Base-by-base conservation (phyloP, 2,113 vertebrate genomes). In the Ctenomys sociabilis region DNA sequence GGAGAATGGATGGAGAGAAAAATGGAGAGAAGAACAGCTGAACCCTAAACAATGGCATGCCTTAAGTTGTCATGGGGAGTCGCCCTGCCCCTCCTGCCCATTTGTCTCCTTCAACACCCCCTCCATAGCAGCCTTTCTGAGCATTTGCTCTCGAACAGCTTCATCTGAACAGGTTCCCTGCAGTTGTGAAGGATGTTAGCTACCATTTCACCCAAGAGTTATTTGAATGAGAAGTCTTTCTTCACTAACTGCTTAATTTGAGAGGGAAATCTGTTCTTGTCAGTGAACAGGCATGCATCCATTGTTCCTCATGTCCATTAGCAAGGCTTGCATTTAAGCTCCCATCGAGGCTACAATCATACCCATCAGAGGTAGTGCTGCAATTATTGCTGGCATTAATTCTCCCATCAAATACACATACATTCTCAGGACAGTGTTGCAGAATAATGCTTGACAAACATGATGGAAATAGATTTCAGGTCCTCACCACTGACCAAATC, bases 141-240 rank as follows among this genome's bases (percentile, higher is more conserved):
- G 12, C 28, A 59, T 87, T 84, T 22, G 35, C 3, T 82, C 3
- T 81, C 8, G 49, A 0, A 30, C 35, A 72, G 11, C 5, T 40
- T 77, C 40, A 17, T 57, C 35, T 2, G 35, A 61, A 83, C 16
- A 57, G 54, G 57, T 22, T 10, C 6, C 4, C 7, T 87, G 0
- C 12, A 40, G 19, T 40, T 24, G 1, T 14, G 11, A 85, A 28
- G 5, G 0, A 26, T n/a, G 37, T 21, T 49, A 37, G 13, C 24
- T 49, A 37, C 16, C 22, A 4, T 61, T 91, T 66, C 13, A 37
- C 17, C 22, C n/a, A 11, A 40, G 9, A 57, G 1, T 21, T 70
- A 45, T 57, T 45, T 94, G 63, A 90, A 54, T 43, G 37, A 84
- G 68, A 85, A 95, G 45, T 89, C 13, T 14, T 86, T 94, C 17